Evolutionary conservation across 2,797 vertebrate species (phyloP), one percentile per base, ranked within the genome.

Genomic region (Fistularia tabacaria): DNA sequence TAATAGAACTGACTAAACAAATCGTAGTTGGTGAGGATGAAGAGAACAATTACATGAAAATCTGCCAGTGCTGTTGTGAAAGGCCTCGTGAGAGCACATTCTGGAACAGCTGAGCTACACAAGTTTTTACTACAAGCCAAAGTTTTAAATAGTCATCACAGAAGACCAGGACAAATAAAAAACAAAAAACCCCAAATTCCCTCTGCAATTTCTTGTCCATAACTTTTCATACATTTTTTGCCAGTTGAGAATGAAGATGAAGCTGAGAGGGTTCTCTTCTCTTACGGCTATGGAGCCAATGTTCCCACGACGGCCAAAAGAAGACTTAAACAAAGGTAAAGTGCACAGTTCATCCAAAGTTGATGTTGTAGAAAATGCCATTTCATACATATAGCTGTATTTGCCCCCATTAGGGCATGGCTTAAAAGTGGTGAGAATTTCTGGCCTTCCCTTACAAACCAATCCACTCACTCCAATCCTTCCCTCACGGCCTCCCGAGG

Each of bases 281-380:
- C 96, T 0, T 99, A 96, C 10, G 96, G 97, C 10, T 98, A 99
- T 9, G 96, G 97, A 57, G 96, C 96, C 59, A 98, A 98, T 54
- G 92, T 99, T 81, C 96, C 97, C 60, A 98, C 97, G 54, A 97
- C 96, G 8, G 95, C 96, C 64, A 98, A 92, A 83, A 92, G 97
- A 63, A 88, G 95, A 68, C 86, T 99, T 6, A 94, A 97, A 64
- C 97, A 99, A 83, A 99, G 97, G 97, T 99, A 87, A 79, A 54
- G 39, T 40, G 38, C 43, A 39, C 12, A 10, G 51, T 36, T 1
- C 4, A n/a, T 25, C 41, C 7, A 63, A 8, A 38, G 54, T 13
- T 40, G 11, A 36, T 12, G 36, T 40, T 43, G 51, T 15, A n/a
- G 41, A 5, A 15, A 53, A 43, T 36, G 10, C 25, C 51, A 25